Percentiles rank a stretch among this genome's conserved stretches.
phyloP scores from a whole-genome alignment of 2,113 vertebrate genomes.

The Paradisaea rubra region DNA sequence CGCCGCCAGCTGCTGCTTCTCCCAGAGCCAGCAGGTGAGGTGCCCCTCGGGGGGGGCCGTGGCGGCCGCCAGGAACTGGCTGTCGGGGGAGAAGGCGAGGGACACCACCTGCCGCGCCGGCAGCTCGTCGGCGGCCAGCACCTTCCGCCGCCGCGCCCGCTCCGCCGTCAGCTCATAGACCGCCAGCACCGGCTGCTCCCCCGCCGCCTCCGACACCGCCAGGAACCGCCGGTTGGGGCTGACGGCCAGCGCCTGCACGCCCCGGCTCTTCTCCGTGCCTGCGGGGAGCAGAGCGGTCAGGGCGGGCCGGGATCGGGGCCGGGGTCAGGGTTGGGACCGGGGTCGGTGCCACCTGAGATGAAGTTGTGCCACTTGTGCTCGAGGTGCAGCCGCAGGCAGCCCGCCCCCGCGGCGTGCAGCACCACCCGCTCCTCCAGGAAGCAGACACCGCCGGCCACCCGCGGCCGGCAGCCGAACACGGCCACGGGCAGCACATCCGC shows the following conservation, averaged over 20 bases:
- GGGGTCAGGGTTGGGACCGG: fast-evolving
- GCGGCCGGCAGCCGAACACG: conserved; percentile 78
- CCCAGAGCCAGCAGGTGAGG: conserved; percentile 88
- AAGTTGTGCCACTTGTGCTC: conserved; percentile 82
- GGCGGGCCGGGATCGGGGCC: fast-evolving
- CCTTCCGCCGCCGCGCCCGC: conserved; percentile 76
- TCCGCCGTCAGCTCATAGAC: conserved; percentile 82
- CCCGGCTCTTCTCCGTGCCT: conserved; percentile 74
- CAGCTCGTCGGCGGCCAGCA: conserved; percentile 71
- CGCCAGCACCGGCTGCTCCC: conserved; percentile 75
- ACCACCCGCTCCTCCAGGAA: conserved; percentile 85
- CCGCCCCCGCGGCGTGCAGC: conserved; percentile 83
- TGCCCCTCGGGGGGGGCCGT: conserved; percentile 77
- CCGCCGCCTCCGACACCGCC: conserved; percentile 80
- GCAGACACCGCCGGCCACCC: conserved; percentile 80
- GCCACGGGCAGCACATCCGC: conserved; percentile 72
- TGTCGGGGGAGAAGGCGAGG: conserved; percentile 89
- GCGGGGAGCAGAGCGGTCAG: neutral
- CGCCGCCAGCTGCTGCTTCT: conserved; percentile 84
- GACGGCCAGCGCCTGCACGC: conserved; percentile 81
- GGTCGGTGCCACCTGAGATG: conserved; percentile 77
- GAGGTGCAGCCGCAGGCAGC: conserved; percentile 83
- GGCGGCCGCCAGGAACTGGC: conserved; percentile 82
- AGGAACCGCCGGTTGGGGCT: conserved; percentile 83
- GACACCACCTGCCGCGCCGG: conserved; percentile 69